phyloP scores from a whole-genome alignment of 2,888 invertebrate genomes.

The Biston betularia region DNA sequence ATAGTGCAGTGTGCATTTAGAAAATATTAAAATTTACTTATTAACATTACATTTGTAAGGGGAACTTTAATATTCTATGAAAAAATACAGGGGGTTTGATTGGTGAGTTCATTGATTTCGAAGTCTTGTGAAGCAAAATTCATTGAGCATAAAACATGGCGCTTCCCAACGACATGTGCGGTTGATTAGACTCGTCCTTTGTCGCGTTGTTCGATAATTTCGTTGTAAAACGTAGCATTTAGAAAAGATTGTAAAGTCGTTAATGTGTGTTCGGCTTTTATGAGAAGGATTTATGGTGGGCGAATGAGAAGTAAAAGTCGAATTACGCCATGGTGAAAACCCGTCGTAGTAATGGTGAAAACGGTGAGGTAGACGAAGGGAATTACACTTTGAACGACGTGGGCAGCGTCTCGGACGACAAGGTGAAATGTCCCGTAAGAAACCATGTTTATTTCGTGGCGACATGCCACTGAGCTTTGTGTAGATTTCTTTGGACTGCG shows the following conservation, averaged over 20 bases:
- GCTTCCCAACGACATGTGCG: slow-evolving; percentile 80
- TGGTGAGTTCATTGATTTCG: slow-evolving; percentile 66
- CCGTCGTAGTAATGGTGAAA: slow-evolving; percentile 84
- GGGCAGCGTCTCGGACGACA: slow-evolving; percentile 81
- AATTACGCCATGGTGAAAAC: slow-evolving; percentile 84
- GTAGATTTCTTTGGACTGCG: slow-evolving; percentile 55
- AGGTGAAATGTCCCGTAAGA: slow-evolving; percentile 74
- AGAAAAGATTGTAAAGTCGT: slow-evolving; percentile 58
- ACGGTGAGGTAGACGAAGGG: slow-evolving; percentile 82
- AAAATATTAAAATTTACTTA: background rate
- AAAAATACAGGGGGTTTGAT: slow-evolving; percentile 57
- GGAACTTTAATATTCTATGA: slow-evolving; percentile 22
- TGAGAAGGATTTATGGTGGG: slow-evolving; percentile 65
- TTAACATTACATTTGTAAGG: slow-evolving; percentile 2
- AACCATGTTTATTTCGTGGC: slow-evolving; percentile 57
- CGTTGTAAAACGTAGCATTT: slow-evolving; percentile 56
- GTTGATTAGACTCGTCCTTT: slow-evolving; percentile 77
- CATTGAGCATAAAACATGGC: slow-evolving; percentile 77
- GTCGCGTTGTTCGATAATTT: slow-evolving; percentile 67
- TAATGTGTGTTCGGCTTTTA: slow-evolving; percentile 65
- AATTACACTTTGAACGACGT: slow-evolving; percentile 80
- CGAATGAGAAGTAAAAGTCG: slow-evolving; percentile 69
- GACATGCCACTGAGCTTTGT: slow-evolving; percentile 62
- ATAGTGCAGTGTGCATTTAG: background rate
- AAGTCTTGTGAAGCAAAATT: slow-evolving; percentile 57